Percentiles rank a stretch among this genome's conserved stretches.
Conservation (phyloP, 1,140 invertebrate species). For the Eufriesea mexicana region DNA sequence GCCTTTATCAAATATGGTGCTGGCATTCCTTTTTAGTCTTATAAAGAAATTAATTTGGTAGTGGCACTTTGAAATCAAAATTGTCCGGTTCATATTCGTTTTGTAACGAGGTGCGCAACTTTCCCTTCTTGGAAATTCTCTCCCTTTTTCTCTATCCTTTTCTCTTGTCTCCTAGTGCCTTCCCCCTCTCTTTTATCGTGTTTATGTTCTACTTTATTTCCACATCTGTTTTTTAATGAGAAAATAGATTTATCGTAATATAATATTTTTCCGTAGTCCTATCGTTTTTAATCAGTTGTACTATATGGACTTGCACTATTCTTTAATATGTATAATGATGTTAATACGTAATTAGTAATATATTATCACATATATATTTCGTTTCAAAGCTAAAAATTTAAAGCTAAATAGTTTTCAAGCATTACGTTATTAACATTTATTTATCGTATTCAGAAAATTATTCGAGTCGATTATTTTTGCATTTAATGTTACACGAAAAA, state of each 20-base stretch:
- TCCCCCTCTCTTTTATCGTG: not conserved
- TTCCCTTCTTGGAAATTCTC: constrained; percentile 26
- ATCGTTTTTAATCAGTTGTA: not conserved
- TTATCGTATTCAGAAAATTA: no score
- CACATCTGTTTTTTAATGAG: not conserved
- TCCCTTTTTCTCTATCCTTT: not conserved
- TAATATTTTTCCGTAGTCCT: not conserved
- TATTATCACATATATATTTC: no score
- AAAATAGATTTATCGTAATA: not conserved
- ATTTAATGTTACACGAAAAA: no score
- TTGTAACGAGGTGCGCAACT: constrained; percentile 23
- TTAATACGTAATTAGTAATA: no score
- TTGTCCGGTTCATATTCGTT: not conserved
- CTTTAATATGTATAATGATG: not conserved
- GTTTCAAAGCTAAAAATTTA: no score
- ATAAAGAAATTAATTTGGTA: not conserved
- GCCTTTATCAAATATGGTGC: not conserved
- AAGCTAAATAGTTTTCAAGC: no score
- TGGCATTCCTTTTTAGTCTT: not conserved
- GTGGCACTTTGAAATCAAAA: not conserved
- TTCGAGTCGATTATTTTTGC: no score
- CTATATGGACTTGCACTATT: not conserved
- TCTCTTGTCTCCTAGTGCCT: no score
- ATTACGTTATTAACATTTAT: no score
- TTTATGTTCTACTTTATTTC: not conserved